Evolutionary conservation across 2,113 vertebrate genomes (phyloP), one percentile per base, ranked within the genome.

Genomic region (Neolamprologus devosi): DNA sequence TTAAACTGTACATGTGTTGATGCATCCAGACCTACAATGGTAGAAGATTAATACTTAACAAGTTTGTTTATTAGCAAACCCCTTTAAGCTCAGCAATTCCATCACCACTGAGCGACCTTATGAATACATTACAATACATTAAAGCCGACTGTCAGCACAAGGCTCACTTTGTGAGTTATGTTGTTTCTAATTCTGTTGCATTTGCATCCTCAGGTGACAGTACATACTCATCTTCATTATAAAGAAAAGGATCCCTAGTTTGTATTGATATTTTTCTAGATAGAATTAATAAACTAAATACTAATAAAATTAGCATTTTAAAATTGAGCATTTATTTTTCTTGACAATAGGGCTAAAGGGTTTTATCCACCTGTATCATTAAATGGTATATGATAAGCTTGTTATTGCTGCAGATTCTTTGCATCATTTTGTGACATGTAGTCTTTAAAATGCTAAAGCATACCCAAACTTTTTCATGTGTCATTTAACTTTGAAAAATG

Each of bases 41-140:
- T 28, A 9, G 55, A 82, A 85, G 82, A 86, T 85, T 90, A 86
- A 89, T 84, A 80, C 83, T 82, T 82, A 81, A 88, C 80, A 86
- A 85, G 91, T 92, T 87, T 89, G 86, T 91, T 94, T 91, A 91
- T 93, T 88, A 81, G 85, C 83, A 55, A 87, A 65, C 83, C 82
- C 88, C 83, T 90, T 91, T 90, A 89, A 47, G 73, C 82, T 49
- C 51, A 75, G 87, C 87, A 87, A 81, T 92, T 94, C 92, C 92
- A 91, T 93, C 91, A 95, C 92, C 85, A 82, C 58, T 30, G 80
- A 85, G 63, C 89, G 92, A 95, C 92, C 90, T 60, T 96, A 92
- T 95, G 92, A 92, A 92, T 94, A 92, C 87, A 96, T 96, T 96
- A 95, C 79, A 95, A 94, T 96, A 94, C 80, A 95, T 96, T 95